These are phyloP conservation scores for Lithodes maja DNA, from an alignment of 2,888 invertebrate genomes.

Conservation along the genomic window DNA sequence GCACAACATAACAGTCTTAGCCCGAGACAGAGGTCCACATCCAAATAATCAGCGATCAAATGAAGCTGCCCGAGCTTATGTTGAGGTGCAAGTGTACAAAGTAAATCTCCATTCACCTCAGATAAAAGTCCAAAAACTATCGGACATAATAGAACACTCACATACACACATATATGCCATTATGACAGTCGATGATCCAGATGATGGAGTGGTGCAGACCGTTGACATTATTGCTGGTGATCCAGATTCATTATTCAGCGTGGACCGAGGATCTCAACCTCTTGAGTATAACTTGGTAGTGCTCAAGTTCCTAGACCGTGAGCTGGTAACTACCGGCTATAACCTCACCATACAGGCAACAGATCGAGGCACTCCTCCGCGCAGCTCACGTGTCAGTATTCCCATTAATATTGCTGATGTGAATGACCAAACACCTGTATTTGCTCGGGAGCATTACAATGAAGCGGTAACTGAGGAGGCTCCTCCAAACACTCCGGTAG, in stretches of 20 bases:
- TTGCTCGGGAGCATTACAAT: slow-evolving; percentile 87
- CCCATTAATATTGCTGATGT: slow-evolving; percentile 88
- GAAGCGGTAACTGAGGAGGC: slow-evolving; percentile 91
- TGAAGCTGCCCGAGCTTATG: slow-evolving; percentile 47
- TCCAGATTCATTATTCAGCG: slow-evolving; percentile 90
- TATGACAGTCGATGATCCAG: slow-evolving; percentile 87
- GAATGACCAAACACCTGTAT: slow-evolving; percentile 89
- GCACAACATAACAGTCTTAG: slow-evolving; percentile 86
- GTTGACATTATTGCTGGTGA: slow-evolving; percentile 92
- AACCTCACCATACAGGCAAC: slow-evolving; percentile 89
- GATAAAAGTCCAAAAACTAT: slow-evolving; percentile 85
- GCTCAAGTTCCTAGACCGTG: slow-evolving; percentile 55
- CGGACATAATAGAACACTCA: slow-evolving; percentile 86
- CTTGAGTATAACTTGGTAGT: slow-evolving; percentile 73
- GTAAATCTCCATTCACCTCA: slow-evolving; percentile 92
- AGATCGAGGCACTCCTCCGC: slow-evolving; percentile 87
- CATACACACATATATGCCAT: slow-evolving; percentile 92
- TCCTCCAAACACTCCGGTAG: slow-evolving; percentile 90
- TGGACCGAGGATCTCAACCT: slow-evolving; percentile 79
- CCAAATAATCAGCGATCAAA: slow-evolving; percentile 73
- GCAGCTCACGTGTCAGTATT: slow-evolving; percentile 85
- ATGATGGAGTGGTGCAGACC: slow-evolving; percentile 86
- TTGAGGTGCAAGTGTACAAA: slow-evolving; percentile 75
- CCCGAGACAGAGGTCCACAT: slow-evolving; percentile 87
- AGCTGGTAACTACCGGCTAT: slow-evolving; percentile 84